Evolutionary conservation across 2,113 vertebrate species (phyloP).

Genomic region (Takifugu flavidus): DNA sequence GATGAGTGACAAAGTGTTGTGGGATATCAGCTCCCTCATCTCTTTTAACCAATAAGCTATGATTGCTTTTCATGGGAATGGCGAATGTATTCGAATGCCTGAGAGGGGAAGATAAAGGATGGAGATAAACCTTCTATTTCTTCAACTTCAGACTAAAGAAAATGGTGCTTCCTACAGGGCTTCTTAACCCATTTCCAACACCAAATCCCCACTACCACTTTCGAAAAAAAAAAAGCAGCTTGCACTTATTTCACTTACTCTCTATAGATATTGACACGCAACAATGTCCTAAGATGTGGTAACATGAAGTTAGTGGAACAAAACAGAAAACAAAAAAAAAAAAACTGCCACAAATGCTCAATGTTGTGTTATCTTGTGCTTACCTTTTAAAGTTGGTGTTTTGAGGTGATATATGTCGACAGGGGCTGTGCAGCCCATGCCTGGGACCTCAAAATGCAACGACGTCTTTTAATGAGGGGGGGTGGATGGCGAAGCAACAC

Average conservation of each 20-base stretch:
- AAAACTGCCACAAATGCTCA: constrained; percentile 45
- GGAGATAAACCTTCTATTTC: constrained; percentile 32
- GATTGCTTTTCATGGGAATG: constrained; percentile 62
- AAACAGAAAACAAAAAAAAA: constrained; percentile 16
- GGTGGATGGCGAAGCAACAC: constrained; percentile 43
- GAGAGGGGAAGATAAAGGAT: constrained; percentile 51
- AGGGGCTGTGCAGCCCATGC: constrained; percentile 78
- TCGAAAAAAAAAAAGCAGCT: constrained; percentile 67
- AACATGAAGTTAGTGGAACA: constrained; percentile 62
- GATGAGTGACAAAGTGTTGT: constrained; percentile 19
- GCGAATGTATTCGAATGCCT: constrained; percentile 64
- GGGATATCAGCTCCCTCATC: constrained; percentile 20
- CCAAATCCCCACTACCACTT: constrained; percentile 55
- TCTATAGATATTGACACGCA: constrained; percentile 64
- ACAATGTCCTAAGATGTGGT: constrained; percentile 60
- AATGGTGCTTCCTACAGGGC: constrained; percentile 46
- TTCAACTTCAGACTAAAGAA: constrained; percentile 19
- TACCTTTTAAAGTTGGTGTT: constrained; percentile 57
- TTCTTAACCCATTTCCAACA: constrained; percentile 48
- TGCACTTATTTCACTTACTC: constrained; percentile 76
- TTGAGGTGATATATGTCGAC: constrained; percentile 68
- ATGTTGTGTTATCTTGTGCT: constrained; percentile 60
- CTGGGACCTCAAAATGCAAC: constrained; percentile 66
- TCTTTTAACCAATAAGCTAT: constrained; percentile 71
- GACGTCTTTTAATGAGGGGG: constrained; percentile 52